Conservation (phyloP, 1,140 invertebrate genomes). For the Goniozus legneri region DNA sequence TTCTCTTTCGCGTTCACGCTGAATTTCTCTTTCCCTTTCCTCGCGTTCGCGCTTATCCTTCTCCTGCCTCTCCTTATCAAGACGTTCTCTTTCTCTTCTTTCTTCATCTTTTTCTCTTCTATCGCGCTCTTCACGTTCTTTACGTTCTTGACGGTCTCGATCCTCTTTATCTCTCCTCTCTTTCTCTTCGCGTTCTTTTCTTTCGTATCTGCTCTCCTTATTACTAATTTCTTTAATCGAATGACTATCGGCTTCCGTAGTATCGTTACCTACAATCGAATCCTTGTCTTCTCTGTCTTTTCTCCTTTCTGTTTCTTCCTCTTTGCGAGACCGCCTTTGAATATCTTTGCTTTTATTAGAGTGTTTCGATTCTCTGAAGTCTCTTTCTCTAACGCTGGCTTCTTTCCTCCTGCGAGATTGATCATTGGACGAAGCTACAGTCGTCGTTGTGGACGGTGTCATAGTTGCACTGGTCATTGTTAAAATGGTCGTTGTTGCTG, state of each 20-base stretch:
- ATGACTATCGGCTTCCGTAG: constrained; percentile 21
- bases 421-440: constrained; percentile 8
- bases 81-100: constrained; percentile 32
- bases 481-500: constrained; percentile 21
- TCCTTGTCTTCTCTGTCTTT: constrained; percentile 38
- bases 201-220: constrained; percentile 33
- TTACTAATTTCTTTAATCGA: constrained; percentile 24
- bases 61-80: constrained; percentile 33
- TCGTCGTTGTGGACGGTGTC: constrained; percentile 15
- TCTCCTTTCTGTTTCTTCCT: constrained; percentile 29
- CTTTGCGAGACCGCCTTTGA: constrained; percentile 34
- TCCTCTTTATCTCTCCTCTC: constrained; percentile 43
- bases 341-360: constrained; percentile 35
- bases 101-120: constrained; percentile 52
- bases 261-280: constrained; percentile 14
- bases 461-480: too few species aligned
- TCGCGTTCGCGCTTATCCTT: constrained; percentile 32
- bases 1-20: constrained; percentile 37
- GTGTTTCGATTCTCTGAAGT: constrained; percentile 38
- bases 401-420: too few species aligned
- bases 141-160: constrained; percentile 35
- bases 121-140: constrained; percentile 48
- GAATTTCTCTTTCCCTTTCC: constrained; percentile 23
- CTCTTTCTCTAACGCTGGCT: constrained; percentile 29
- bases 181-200: constrained; percentile 45